Evolutionary conservation across 2,888 invertebrate genomes (phyloP), one percentile per base, ranked within the genome.

Genomic region (Nycteola revayana): DNA sequence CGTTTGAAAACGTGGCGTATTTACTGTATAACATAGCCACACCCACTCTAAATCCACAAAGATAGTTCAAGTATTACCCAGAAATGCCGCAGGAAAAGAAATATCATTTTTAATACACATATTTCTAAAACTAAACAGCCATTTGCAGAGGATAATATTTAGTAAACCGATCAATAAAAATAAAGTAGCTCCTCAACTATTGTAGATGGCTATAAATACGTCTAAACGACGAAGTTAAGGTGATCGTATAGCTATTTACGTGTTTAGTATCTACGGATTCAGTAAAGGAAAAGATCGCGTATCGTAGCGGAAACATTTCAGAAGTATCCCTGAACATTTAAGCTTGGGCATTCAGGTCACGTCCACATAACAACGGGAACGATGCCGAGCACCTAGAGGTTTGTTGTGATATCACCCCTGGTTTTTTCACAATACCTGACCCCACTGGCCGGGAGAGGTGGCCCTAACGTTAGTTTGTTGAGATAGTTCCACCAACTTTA

Each of bases 361-460:
- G 86, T 82, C 45, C 66, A 55, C 57, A 75, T 70, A 80, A 79
- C 83, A 83, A 83, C 83, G 79, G 72, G 66, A 69, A 71, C 77
- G 77, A 73, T 46, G 74, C 69, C 69, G 72, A 73, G 72, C 73
- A 79, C 77, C 82, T 74, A 72, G 76, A 75, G 81, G 82, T 80
- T 83, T 86, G 86, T 85, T 83, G 83, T 83, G 84, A 84, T 86
- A 86, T 80, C 79, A 72, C 68, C 69, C 66, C 54, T 64, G 66
- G 72, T 78, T 82, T 83, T 84, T 80, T 73, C 74, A 74, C 78
- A 79, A 79, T 82, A 81, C 82, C 84, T 82, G 85, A 84, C 78
- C 82, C 68, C 59, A 66, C 65, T 69, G 60, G 61, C 62, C 53
- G 62, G 55, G 68, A 73, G 75, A 77, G 81, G 78, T 81, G 81